These are phyloP conservation scores for Sarcophilus harrisii DNA, from an alignment of 2,797 vertebrate genomes.

Conservation along the genomic window DNA sequence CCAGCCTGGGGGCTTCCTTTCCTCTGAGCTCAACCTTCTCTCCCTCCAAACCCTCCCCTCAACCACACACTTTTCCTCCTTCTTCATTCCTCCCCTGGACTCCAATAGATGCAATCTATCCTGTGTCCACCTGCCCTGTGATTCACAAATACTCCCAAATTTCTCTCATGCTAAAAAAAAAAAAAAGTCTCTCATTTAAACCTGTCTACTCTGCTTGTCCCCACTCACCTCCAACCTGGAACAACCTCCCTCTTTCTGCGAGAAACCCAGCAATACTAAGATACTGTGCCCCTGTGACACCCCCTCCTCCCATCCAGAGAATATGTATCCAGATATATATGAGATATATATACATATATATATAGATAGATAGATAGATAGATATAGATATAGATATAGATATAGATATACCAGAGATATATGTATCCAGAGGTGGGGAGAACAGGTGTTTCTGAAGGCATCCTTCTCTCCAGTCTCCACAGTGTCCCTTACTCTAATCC, in stretches of 20 bases:
- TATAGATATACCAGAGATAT: too few species aligned
- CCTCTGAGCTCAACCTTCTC: not conserved
- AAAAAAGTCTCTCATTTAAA: not conserved
- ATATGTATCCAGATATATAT: too few species aligned
- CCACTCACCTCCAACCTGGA: not conserved
- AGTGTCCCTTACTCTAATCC: not conserved
- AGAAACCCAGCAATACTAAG: not conserved
- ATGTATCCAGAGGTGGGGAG: not conserved
- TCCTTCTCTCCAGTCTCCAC: not conserved
- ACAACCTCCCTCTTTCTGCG: not conserved
- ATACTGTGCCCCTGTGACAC: not conserved
- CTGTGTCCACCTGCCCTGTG: not conserved
- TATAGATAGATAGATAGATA: too few species aligned
- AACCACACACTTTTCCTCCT: not conserved
- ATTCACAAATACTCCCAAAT: not conserved
- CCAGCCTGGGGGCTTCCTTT: not conserved
- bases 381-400: too few species aligned
- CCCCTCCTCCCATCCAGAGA: too few species aligned
- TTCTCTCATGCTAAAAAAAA: not conserved
- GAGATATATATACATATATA: too few species aligned
- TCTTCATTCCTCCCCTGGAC: not conserved
- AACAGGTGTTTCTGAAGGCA: not conserved
- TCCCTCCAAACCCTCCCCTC: too few species aligned
- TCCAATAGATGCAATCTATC: not conserved
- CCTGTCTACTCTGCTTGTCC: not conserved